Evolutionary conservation across 2,888 invertebrate species (phyloP), one percentile per base, ranked within the genome.

Genomic region (Erebia epiphron): DNA sequence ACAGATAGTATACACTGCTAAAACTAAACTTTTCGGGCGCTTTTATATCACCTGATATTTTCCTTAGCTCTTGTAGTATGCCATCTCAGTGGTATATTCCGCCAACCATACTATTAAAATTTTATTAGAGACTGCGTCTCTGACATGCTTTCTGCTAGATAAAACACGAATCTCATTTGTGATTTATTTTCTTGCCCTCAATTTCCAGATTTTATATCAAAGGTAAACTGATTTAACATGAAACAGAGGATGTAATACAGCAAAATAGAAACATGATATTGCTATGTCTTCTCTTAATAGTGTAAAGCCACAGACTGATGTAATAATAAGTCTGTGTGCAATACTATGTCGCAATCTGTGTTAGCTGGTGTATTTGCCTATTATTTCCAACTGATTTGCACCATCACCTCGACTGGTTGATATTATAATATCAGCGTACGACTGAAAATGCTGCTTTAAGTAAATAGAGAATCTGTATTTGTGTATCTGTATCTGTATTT

Each of bases 61-160:
- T 16, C 9, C 2, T 54, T 18, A 18, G 18, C 54, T 54, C 10
- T 10, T 54, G 18, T 16, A 54, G 14, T 16, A 54, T 18, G 10
- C 3, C 10, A 54, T 18, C 16, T 16, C 54, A 10, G 9, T 54
- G 52, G 16, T 16, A 54, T 54, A 82, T 82, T 82, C 81, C 79
- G 79, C 82, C 82, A 82, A 78, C 75, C 76, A 79, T 83, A 80
- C 80, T 80, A 86, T 88, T 85, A 86, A 86, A 82, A 76, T 83
- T 86, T 87, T 87, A 86, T 86, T 84, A 79, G 80, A 71, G 79
- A 76, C 79, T 77, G 77, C 77, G 76, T 75, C 76, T 77, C 77
- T 75, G 75, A 74, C 74, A 79, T 76, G 65, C 75, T 71, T 73
- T 70, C 71, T 69, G 65, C 68, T 68, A 66, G 71, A 75, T 69